Evolutionary conservation across 2,888 invertebrate genomes (phyloP), one percentile per base, ranked within the genome.

Genomic region (Itoplectis maculator): DNA sequence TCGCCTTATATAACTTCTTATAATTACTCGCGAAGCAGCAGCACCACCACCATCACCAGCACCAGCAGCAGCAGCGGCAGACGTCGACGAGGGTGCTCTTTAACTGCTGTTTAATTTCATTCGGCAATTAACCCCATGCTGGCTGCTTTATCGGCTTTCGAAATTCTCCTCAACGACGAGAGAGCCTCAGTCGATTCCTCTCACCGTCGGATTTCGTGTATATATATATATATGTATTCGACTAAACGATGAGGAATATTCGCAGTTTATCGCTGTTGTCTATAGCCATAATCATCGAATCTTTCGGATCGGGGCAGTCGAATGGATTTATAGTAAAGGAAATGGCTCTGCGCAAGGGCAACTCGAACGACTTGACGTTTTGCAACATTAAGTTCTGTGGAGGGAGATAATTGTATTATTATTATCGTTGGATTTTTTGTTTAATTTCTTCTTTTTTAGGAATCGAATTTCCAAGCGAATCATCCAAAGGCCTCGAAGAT

Each of bases 21-120:
- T 90, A 91, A 91, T 91, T 92, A 89, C 91, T 90, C 87, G 85
- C 87, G 80, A 65, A 80, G 72, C 76, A 75, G 70, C 65, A 81
- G 77, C 76, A 70, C 49, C 56, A n/a, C n/a, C 76, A 75, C 66
- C 65, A 81, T 73, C 76, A 70, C 49, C 56, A 80, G 72, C 76
- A 75, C 66, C 65, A 81, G 77, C 76, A 70, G 49, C 56, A 78
- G 72, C 80, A 65, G 70, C 70, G 78, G 74, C 73, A 70, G 56
- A 18, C 61, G 29, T 61, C 61, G 29, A 59, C 51, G 69, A 83
- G 78, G 73, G 74, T 63, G 65, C 56, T 73, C 88, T 91, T 89
- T 89, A 92, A 92, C 90, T 90, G 88, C 91, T 89, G 88, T 89
- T 92, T 91, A 90, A 92, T 91, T 92, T 90, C 88, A 90, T 91